Base-by-base conservation (phyloP, 2,113 vertebrate species). In the Leiothrix lutea region DNA sequence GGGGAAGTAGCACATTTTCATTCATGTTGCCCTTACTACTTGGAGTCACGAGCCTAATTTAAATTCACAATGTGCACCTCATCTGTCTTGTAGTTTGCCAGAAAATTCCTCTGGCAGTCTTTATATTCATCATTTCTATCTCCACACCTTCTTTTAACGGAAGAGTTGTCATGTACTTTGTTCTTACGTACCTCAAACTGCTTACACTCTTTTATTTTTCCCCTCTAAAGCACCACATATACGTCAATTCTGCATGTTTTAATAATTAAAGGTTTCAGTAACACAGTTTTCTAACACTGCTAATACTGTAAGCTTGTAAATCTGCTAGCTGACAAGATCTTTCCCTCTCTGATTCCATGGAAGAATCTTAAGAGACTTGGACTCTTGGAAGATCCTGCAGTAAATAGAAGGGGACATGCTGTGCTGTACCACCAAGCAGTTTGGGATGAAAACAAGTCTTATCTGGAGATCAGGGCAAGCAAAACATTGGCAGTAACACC, bases 211-310 rank as follows among this genome's bases (percentile, higher is more conserved):
- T 36, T 44, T 61, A 38, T 57, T 44, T 66, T 40, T 9, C 9
- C 22, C 42, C 19, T 26, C 35, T 18, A 25, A 88, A 61, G 69
- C 35, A 61, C 47, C 48, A 28, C 0, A 6, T 77, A 54, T 20
- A 24, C 1, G 0, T 72, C 70, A 80, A 7, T 77, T 93, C 71
- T 80, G 54, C 74, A 26, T 65, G 38, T 84, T 88, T 89, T 84
- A 95, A 91, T 95, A 91, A 95, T 91, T 80, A 84, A 86, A 84
- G 47, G 72, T 45, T 82, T 69, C 73, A 77, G 50, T 91, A 84
- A 70, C 84, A 66, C 23, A 28, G 56, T 92, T 92, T 97, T 87
- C 33, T 78, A 70, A 70, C 66, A 67, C 47, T 36, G 47, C 38
- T 94, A 82, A 86, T 65, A 83, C 8, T 66, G 54, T 88, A 86